Evolutionary conservation across 2,797 vertebrate genomes (phyloP), one percentile per base, ranked within the genome.

Genomic region (Percopsis omiscomaycus): DNA sequence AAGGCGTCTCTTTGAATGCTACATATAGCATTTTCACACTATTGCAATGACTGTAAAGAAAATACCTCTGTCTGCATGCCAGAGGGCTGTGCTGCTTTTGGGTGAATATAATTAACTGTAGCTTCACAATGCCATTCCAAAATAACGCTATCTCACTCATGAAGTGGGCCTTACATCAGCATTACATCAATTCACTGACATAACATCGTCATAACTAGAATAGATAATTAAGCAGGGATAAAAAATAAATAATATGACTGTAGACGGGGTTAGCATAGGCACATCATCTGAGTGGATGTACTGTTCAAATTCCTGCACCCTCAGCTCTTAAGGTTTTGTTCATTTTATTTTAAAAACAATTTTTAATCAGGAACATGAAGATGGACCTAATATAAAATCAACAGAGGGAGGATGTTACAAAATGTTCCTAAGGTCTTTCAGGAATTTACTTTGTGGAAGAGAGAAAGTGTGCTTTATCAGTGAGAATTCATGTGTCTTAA

Each of bases 51-150:
- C 73, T 84, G 64, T 78, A 66, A 74, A 79, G 73, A 79, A 70
- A 61, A 87, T 89, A 90, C 89, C 88, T 91, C 86, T 89, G 86
- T 89, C 88, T 92, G 89, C 89, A 92, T 92, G 90, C 86, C 87
- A 91, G 87, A 81, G 89, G 87, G 87, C 86, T 84, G 87, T 89
- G 85, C 87, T 90, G 89, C 87, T 90, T 89, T 80, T 82, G 84
- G 85, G 84, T 86, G 75, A 85, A 84, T 80, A 86, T 75, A 74
- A 82, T 78, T 81, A 87, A 86, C 83, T 88, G 89, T 89, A 90
- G 89, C 90, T 88, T 85, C 85, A 86, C 73, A 74, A 82, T 80
- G 71, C 81, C 89, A 85, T 88, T 90, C 82, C 81, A 84, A 82
- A 82, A 84, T 77, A 72, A 83, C 68, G 74, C 75, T n/a, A 66